Base-by-base conservation (phyloP, 1,140 invertebrate species). In the Metopolophium dirhodum region DNA sequence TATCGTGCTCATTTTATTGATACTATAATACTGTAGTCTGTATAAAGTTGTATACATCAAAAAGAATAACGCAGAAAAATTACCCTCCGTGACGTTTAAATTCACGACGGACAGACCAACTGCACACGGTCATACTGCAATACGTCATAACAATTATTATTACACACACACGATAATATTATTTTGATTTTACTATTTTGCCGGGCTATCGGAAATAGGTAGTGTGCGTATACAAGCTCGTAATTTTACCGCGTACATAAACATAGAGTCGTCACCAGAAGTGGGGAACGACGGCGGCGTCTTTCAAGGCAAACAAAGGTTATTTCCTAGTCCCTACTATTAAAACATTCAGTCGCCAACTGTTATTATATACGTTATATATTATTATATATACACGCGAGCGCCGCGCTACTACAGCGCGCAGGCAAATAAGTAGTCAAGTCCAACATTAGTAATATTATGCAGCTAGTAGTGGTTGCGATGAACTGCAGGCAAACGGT, bases 261-360 rank as follows among this genome's bases (percentile, higher is more conserved):
- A 4, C 0, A 54, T 9, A 49, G 37, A 37, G 47, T 18, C n/a
- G n/a, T 23, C 11, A 37, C 11, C 30, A 49, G 77, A 22, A 26
- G 49, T 49, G 68, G 68, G 61, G 57, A 68, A 35, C 9, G n/a
- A 7, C n/a, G 30, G 20, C 68, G 68, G 35, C n/a, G 47, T 85
- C 30, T 49, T 85, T 92, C 91, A 92, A 92, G 91, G 91, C 91
- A 92, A 92, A 92, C 91, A 92, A 92, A 92, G 91, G 91, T 92
- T 92, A 92, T 92, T 92, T 92, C 91, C 91, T 92, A 54, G 91
- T 92, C 91, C 91, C 91, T 92, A 92, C 91, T 85, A 51, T 41
- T 49, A 45, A 9, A 57, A 51, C 8, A 88, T 49, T 37, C 26
- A 87, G 23, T 54, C 37, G 91, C 45, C 47, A 51, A 83, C 91